Evolutionary conservation across 2,888 invertebrate species (phyloP), one percentile per base, ranked within the genome.

Genomic region (Tinea semifulvella): DNA sequence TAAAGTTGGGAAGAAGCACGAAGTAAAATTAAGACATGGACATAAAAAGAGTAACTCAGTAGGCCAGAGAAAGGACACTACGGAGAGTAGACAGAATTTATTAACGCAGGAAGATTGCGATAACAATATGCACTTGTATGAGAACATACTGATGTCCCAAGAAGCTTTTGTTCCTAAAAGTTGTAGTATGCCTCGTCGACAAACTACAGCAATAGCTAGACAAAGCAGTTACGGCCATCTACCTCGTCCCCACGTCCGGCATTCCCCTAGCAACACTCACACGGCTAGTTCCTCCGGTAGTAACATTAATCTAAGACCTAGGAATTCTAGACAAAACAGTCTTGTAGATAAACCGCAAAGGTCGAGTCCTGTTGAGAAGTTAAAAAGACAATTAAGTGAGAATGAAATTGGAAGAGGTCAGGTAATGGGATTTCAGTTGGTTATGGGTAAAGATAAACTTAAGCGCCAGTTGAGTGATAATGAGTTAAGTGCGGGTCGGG

Each of bases 41-140:
- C 81, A 81, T 55, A 75, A 67, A 47, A 81, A 81, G 63, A 82
- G 80, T 52, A 75, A 68, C 49, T 81, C 81, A 0, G 71, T 80
- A 10, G 79, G 77, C 1, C 80, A 79, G 49, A 66, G 59, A 51
- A 69, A 69, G 22, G 75, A 73, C 46, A 74, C 80, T 1, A 79
- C 76, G 0, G 82, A 80, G 48, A 82, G 82, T 48, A 63, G 73
- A 31, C 81, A 81, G 57, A 82, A 81, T 49, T 65, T 81, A 20
- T 74, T 82, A 49, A 53, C 64, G 2, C 73, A 66, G 11, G 81
- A 82, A 45, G 79, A 79, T 48, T 53, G 56, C 46, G 75, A 73
- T 44, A 57, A 31, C 14, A 54, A 58, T 53, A 61, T 67, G 6
- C 82, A 82, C 53, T 72, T 81, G 27, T 82, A 82, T 53, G 82